Percentiles rank a stretch among this genome's conserved stretches.
Conservation (phyloP, 30 jellyfish, hydroid and myxozoan genomes). For the Cassiopea andromeda region DNA sequence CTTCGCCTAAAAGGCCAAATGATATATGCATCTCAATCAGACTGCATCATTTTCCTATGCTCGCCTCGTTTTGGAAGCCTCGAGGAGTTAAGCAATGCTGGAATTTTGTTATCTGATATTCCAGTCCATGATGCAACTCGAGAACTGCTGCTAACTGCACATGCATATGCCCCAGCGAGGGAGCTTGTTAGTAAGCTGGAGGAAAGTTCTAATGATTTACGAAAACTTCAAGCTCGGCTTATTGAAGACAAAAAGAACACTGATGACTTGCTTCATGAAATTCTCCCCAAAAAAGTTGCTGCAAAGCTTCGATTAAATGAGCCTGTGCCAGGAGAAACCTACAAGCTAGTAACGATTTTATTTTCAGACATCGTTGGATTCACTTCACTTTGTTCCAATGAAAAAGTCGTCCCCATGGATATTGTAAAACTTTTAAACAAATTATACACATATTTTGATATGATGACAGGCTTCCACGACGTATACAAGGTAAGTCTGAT, state of each 20-base stretch:
- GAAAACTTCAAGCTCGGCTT: conserved; percentile 68
- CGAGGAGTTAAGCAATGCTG: conserved; percentile 56
- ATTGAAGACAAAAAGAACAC: conserved; percentile 79
- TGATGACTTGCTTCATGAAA: conserved; percentile 78
- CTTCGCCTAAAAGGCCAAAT: conserved; percentile 89
- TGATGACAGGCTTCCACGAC: conserved; percentile 76
- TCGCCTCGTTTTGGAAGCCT: conserved; percentile 83
- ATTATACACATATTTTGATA: conserved; percentile 80
- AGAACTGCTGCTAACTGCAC: conserved; percentile 78
- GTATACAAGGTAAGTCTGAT: conserved; percentile 78
- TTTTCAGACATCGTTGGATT: conserved; percentile 91
- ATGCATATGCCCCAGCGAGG: conserved; percentile 78
- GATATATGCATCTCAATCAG: conserved; percentile 65
- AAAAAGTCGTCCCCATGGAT: conserved; percentile 90
- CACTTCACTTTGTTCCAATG: conserved; percentile 87
- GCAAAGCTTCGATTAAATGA: conserved; percentile 73
- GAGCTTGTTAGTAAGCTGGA: conserved; percentile 80
- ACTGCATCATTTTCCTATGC: conserved; percentile 77
- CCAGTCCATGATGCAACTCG: conserved; percentile 90
- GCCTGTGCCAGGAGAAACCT: conserved; percentile 85
- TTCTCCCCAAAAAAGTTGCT: conserved; percentile 83
- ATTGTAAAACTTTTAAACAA: conserved; percentile 80
- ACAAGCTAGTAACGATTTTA: conserved; percentile 74
- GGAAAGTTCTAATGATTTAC: conserved; percentile 69
- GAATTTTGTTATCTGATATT: conserved; percentile 74